Conservation (phyloP, 2,113 vertebrate genomes). For the Saimiri boliviensis region DNA sequence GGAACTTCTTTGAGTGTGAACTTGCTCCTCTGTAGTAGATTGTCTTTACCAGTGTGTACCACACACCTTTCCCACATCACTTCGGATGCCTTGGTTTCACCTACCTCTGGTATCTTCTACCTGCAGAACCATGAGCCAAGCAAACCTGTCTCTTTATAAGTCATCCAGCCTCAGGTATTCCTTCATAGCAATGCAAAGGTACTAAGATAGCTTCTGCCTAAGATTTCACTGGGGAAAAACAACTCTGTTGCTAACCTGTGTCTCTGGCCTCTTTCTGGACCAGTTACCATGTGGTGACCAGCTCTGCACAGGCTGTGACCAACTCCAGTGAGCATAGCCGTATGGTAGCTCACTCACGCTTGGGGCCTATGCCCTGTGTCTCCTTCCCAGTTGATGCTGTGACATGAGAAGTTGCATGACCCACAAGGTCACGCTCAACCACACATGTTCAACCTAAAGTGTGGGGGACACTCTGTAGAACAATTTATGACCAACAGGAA, state of each 20-base stretch:
- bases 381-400: neutral
- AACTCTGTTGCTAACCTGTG: too few species aligned
- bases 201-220: too few species aligned
- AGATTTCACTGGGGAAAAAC: too few species aligned
- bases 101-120: too few species aligned
- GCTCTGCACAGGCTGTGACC: neutral
- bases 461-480: neutral
- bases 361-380: rapidly evolving
- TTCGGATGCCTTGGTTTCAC: neutral
- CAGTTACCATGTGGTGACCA: rapidly evolving
- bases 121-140: too few species aligned
- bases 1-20: rapidly evolving
- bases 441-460: neutral
- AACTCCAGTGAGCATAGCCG: neutral
- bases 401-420: rapidly evolving
- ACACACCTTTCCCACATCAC: neutral
- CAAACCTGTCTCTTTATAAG: too few species aligned
- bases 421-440: too few species aligned
- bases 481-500: neutral
- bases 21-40: neutral
- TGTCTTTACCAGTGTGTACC: neutral
- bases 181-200: too few species aligned
- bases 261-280: neutral
- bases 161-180: too few species aligned
- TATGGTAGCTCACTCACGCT: rapidly evolving